These are phyloP conservation scores for Dendrocincla tyrannina DNA, from an alignment of 2,797 vertebrate genomes.

Conservation along the genomic window DNA sequence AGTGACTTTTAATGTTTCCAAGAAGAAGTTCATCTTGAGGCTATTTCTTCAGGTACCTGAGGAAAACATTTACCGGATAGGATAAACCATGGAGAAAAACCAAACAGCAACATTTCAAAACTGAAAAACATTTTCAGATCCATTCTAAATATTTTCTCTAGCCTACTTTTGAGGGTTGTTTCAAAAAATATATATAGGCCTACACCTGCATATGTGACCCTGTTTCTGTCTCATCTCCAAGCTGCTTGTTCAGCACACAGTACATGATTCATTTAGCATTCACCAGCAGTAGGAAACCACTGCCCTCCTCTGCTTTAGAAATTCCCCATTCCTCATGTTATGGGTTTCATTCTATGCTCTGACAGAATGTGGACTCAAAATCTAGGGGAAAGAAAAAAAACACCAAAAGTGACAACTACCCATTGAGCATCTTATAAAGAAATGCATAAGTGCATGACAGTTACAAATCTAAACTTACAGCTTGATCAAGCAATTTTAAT, in stretches of 20 bases:
- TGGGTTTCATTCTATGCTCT: background rate
- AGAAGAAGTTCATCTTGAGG: slow-evolving; percentile 82
- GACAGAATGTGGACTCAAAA: background rate
- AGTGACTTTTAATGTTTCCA: slow-evolving; percentile 78
- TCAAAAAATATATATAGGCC: background rate
- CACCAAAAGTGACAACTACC: background rate
- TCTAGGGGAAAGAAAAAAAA: background rate
- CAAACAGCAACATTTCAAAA: background rate
- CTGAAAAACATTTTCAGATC: background rate
- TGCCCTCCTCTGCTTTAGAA: background rate
- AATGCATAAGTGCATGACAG: background rate
- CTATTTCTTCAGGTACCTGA: slow-evolving; percentile 18
- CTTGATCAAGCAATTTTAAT: background rate
- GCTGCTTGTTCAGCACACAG: background rate
- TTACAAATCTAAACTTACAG: too few species aligned
- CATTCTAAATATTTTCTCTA: background rate
- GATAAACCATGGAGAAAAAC: background rate
- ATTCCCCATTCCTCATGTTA: background rate
- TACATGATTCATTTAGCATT: background rate
- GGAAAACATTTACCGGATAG: background rate
- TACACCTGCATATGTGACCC: background rate
- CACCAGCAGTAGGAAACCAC: background rate
- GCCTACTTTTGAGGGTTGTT: background rate
- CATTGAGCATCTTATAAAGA: background rate
- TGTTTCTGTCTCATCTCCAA: background rate